Base-by-base conservation (phyloP, 2,888 invertebrate genomes). In the Tachina grossa region DNA sequence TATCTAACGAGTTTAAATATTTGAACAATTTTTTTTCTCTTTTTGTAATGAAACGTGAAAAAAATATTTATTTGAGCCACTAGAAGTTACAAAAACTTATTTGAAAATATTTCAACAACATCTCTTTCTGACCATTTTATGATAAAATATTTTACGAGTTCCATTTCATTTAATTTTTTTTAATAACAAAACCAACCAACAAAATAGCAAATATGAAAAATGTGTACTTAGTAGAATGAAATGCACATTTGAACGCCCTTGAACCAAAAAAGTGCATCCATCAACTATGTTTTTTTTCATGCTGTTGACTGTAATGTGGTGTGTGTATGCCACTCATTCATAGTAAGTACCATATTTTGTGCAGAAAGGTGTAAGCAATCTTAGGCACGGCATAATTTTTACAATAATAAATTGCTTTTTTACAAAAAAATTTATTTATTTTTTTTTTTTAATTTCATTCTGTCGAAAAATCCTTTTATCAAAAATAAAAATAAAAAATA, bases 221-320 rank as follows among this genome's bases (percentile, higher is more conserved):
- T 76, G 72, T 81, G 76, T 51, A 61, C 63, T 78, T 74, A 59
- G 59, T 78, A 45, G 49, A 31, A 31, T 31, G 31, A 31, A 31
- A 31, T 61, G 61, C 14, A 57, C 49, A 22, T 71, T 55, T 72
- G 76, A 83, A 87, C 87, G 83, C 65, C 85, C 87, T 85, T 87
- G 87, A 87, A 80, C 83, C 74, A 80, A 83, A 81, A 80, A 83
- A 49, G 13, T 55, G 57, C 61, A 82, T 66, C 75, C 61, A 82
- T 66, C 71, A 87, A 83, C 84, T 66, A 49, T 65, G 43, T 68
- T 63, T 61, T 41, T 75, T n/a, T 49, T 14, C 14, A 68, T 59
- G 72, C 71, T 63, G 71, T 19, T 55, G 63, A 65, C 45, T 9
- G 41, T 11, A 41, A 45, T 49, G 39, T 53, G 41, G 14, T 45